Percentiles rank a stretch among this genome's conserved stretches.
These are phyloP conservation scores for Zeuzera pyrina DNA, from an alignment of 2,888 invertebrate genomes.

Conservation along the genomic window DNA sequence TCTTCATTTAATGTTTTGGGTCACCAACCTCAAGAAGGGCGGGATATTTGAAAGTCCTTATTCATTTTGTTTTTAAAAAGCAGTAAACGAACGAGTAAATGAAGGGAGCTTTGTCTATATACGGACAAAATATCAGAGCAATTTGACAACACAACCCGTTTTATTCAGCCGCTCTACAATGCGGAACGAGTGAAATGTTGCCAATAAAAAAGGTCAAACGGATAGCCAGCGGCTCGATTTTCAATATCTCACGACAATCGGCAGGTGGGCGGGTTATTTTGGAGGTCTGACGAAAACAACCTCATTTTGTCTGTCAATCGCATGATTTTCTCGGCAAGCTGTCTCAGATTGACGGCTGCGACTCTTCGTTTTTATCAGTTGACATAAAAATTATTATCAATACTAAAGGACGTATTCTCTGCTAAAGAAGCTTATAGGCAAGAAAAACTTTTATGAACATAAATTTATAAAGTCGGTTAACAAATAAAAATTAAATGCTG, in stretches of 20 bases:
- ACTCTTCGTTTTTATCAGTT: too few species aligned
- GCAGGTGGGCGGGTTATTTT: constrained; percentile 15
- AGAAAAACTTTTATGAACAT: too few species aligned
- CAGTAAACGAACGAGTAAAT: constrained; percentile 33
- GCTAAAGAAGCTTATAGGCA: too few species aligned
- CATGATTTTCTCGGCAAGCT: constrained; percentile 26
- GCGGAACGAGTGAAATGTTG: constrained; percentile 63
- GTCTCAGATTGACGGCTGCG: too few species aligned
- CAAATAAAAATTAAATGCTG: too few species aligned
- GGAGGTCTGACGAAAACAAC: constrained; percentile 38
- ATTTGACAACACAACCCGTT: constrained; percentile 57
- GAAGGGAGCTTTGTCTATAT: constrained; percentile 33
- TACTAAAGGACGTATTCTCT: too few species aligned
- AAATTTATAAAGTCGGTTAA: too few species aligned
- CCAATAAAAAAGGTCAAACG: constrained; percentile 66
- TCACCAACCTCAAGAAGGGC: too few species aligned
- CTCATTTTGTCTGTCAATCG: constrained; percentile 52
- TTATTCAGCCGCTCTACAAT: constrained; percentile 44
- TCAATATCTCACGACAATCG: constrained; percentile 58
- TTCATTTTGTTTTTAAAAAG: too few species aligned
- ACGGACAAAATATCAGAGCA: constrained; percentile 47
- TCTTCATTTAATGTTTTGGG: too few species aligned
- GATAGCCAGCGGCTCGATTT: constrained; percentile 52
- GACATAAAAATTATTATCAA: too few species aligned
- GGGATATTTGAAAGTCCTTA: too few species aligned